These are phyloP conservation scores for Tachina lurida DNA, from an alignment of 2,888 invertebrate species.

Conservation along the genomic window DNA sequence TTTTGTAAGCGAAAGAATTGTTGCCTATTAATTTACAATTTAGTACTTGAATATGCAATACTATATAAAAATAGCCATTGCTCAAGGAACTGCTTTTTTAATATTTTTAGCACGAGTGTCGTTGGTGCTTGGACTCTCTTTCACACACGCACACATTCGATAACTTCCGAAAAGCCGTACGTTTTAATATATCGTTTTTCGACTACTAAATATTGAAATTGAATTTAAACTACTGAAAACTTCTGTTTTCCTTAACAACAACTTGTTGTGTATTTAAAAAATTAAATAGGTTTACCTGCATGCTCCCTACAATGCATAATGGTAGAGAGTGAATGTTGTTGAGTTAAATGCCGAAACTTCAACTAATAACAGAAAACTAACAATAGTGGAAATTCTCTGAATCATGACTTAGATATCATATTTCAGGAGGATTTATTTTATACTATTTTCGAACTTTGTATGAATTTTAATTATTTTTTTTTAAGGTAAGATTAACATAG, in stretches of 20 bases:
- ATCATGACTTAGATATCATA: too few relatives aligned
- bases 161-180: constrained; percentile 20
- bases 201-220: constrained; percentile 57
- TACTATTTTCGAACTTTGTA: background rate
- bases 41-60: background rate
- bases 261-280: constrained; percentile 38
- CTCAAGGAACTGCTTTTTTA: constrained; percentile 1
- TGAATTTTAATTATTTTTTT: background rate
- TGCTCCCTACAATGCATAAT: constrained; percentile 23
- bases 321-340: background rate
- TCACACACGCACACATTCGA: background rate
- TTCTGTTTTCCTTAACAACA: constrained; percentile 39
- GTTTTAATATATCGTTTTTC: constrained; percentile 45
- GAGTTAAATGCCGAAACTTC: background rate
- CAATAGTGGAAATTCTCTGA: too few relatives aligned
- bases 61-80: constrained; percentile 40
- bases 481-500: background rate
- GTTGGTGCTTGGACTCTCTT: constrained; percentile 21
- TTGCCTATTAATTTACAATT: background rate
- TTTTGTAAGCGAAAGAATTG: background rate
- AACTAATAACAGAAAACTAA: too few relatives aligned
- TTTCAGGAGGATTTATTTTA: background rate
- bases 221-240: constrained; percentile 40
- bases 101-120: constrained; percentile 3
- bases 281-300: constrained; percentile 31